These are phyloP conservation scores for Adelognathus sp. DNA, from an alignment of 2,888 invertebrate species.

Conservation along the genomic window DNA sequence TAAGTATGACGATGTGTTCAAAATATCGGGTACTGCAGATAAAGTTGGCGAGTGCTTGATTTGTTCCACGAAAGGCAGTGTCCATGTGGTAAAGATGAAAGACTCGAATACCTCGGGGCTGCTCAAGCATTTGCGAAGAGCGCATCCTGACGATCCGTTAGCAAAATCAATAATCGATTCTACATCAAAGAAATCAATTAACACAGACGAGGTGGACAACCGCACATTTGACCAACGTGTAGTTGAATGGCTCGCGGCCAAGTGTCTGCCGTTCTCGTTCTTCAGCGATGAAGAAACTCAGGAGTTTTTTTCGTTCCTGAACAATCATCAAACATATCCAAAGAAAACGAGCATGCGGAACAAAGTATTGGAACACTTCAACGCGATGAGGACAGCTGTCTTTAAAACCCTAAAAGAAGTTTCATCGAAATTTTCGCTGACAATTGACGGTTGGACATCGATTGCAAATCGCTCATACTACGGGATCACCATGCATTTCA, in stretches of 20 bases:
- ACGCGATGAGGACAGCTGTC: constrained; percentile 18
- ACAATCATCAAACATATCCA: constrained; percentile 4
- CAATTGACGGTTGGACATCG: constrained; percentile 6
- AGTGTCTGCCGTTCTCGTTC: too few relatives aligned
- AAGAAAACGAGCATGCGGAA: constrained; percentile 7
- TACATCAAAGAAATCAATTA: background rate
- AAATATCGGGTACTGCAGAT: background rate
- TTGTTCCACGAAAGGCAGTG: background rate
- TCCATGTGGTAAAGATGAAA: constrained; percentile 17
- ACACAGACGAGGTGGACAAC: background rate
- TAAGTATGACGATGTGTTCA: too few relatives aligned
- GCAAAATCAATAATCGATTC: background rate
- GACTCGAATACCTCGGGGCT: constrained; percentile 29
- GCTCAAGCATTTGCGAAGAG: constrained; percentile 14
- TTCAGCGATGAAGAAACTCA: constrained; percentile 25
- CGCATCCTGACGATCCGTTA: constrained; percentile 6
- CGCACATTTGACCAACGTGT: background rate
- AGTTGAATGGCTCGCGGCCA: constrained; percentile 13
- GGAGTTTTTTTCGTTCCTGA: constrained; percentile 13
- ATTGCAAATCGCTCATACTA: background rate
- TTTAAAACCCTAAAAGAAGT: constrained; percentile 7
- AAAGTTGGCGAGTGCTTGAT: background rate
- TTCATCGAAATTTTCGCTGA: background rate
- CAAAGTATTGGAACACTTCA: constrained; percentile 5
- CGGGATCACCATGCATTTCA: background rate